Conservation (phyloP, 2,113 vertebrate species). For the Oreochromis niloticus region DNA sequence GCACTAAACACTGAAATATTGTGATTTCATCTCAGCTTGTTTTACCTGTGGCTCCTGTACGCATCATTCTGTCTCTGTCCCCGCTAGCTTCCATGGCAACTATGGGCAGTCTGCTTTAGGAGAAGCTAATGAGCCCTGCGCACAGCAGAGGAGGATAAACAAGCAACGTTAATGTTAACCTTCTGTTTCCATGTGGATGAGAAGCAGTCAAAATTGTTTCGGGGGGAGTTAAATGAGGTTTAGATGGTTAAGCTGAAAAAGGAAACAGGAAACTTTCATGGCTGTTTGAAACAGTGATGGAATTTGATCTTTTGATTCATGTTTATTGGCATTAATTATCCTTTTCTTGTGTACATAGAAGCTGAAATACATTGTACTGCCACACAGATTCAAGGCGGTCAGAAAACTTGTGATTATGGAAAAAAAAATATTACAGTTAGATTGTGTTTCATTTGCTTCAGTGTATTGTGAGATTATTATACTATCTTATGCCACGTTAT, state of each 20-base stretch:
- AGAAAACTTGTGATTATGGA: neutral
- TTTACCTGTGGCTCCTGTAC: neutral
- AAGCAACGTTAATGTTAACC: neutral
- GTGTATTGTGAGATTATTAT: neutral
- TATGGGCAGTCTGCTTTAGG: neutral
- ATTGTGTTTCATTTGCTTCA: neutral
- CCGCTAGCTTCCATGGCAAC: conserved; percentile 45
- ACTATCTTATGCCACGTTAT: too few relatives aligned
- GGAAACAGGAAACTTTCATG: neutral
- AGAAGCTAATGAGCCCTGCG: neutral
- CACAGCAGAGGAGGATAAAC: neutral
- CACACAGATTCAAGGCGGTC: neutral
- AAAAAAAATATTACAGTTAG: neutral
- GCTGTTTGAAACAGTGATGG: neutral
- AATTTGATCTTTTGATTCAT: neutral
- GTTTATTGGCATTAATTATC: neutral
- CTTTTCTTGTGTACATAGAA: neutral
- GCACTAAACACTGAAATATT: neutral
- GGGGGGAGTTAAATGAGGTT: neutral
- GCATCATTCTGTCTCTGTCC: neutral
- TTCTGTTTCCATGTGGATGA: neutral
- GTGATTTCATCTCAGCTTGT: neutral
- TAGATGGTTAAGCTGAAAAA: neutral
- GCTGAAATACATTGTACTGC: neutral
- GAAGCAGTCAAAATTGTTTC: neutral